A percentile compares a stretch with the other conserved stretches of the same genome.
phyloP scores from a whole-genome alignment of 2,888 invertebrate species.

The Leptopilina drosophilae region DNA sequence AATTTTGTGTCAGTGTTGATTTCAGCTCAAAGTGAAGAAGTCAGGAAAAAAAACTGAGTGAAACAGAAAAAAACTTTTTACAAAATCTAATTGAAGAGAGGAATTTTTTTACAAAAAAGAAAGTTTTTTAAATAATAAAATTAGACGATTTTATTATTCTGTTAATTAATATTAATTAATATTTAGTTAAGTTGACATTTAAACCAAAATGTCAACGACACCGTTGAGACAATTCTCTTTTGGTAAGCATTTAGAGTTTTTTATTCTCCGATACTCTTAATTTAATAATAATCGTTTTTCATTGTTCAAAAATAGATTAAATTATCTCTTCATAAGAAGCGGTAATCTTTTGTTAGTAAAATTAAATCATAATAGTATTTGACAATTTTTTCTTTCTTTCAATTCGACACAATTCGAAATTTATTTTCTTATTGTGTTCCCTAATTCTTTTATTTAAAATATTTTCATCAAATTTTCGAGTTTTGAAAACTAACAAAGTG shows the following conservation, averaged over 20 bases:
- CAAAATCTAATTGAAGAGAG: background rate
- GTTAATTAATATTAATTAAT: background rate
- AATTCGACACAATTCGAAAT: background rate
- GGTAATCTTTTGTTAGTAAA: background rate
- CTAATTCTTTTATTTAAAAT: no score
- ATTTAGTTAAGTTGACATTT: background rate
- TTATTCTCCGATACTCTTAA: background rate
- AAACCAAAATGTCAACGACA: constrained; percentile 18
- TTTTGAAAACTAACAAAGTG: no score
- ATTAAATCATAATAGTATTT: background rate
- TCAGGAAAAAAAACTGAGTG: background rate
- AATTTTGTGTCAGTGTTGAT: background rate
- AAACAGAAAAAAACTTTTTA: background rate
- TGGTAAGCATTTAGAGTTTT: constrained; percentile 16
- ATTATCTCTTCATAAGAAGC: background rate
- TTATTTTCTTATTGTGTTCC: background rate
- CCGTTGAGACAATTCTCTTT: constrained; percentile 28
- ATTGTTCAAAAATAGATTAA: background rate
- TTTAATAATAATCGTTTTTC: constrained; percentile 1
- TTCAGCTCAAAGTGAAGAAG: background rate
- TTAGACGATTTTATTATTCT: background rate
- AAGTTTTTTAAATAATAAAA: no score
- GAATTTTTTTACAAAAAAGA: no score
- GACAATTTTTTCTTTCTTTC: background rate
- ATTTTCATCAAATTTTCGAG: no score